Conservation (phyloP, 2,888 invertebrate species). For the Idaea straminata region DNA sequence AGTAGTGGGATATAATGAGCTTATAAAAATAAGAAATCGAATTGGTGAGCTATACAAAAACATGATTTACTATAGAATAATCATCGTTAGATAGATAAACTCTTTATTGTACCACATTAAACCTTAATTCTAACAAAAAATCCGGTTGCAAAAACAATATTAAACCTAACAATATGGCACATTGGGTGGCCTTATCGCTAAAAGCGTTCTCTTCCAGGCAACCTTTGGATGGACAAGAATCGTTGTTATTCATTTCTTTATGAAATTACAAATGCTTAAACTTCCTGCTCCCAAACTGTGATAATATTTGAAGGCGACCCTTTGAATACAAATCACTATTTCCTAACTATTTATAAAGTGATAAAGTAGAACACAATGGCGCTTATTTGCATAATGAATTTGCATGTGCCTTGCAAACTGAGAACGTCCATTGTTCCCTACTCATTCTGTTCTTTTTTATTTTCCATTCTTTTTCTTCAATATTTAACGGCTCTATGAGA, state of each 20-base stretch:
- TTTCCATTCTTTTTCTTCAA: conserved; percentile 16
- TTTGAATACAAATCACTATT: conserved; percentile 1
- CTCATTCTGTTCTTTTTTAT: conserved; percentile 12
- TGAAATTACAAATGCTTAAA: background rate
- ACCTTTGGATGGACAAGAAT: too few species aligned
- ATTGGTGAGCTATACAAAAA: too few species aligned
- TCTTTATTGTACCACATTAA: too few species aligned
- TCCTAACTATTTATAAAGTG: conserved; percentile 1
- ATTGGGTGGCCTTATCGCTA: too few species aligned
- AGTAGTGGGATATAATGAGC: too few species aligned
- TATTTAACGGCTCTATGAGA: conserved; percentile 23
- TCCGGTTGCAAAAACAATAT: too few species aligned
- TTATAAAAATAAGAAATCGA: too few species aligned
- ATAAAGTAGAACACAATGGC: conserved; percentile 6
- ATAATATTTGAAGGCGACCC: background rate
- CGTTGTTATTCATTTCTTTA: background rate
- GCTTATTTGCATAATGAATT: conserved; percentile 17
- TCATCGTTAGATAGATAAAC: too few species aligned
- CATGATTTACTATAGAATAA: too few species aligned
- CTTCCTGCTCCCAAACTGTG: background rate
- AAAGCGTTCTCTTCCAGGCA: too few species aligned
- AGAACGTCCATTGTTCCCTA: conserved; percentile 15
- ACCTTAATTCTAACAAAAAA: too few species aligned
- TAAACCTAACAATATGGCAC: too few species aligned
- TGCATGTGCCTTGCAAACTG: conserved; percentile 15